Percentiles rank a stretch among this genome's conserved stretches.
Evolutionary conservation across 37 sponge, comb jelly and placozoan genomes (phyloP).

Genomic region (Chondrosia reniformis): DNA sequence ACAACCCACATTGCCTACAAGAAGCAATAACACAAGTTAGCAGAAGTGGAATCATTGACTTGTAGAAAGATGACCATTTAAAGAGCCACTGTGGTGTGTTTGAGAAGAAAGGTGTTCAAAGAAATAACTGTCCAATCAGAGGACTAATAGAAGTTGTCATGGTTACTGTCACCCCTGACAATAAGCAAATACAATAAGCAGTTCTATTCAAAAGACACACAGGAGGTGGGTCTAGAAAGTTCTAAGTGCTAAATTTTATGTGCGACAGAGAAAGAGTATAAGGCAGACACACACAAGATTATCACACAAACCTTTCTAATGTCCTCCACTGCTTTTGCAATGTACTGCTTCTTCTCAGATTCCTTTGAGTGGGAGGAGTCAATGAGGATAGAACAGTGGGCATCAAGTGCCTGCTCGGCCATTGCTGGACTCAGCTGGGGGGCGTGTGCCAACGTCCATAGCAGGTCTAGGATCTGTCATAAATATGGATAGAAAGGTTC

Average conservation of each 20-base stretch:
- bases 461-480: conserved; percentile 72
- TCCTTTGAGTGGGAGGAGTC: conserved; percentile 78
- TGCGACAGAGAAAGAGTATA: no score
- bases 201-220: no score
- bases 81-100: background rate
- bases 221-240: no score
- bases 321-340: conserved; percentile 75
- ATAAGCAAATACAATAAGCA: no score
- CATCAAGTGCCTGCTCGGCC: conserved; percentile 79
- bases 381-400: conserved; percentile 71
- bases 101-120: no score
- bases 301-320: conserved; percentile 54
- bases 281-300: background rate
- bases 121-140: no score
- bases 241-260: no score
- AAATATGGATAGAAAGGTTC: background rate
- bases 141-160: no score
- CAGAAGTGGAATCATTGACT: background rate
- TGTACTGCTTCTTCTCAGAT: conserved; percentile 58
- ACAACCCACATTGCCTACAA: conserved; percentile 52
- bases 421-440: conserved; percentile 73
- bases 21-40: background rate
- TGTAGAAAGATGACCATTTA: background rate
- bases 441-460: conserved; percentile 80
- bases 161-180: no score